Percentiles rank a stretch among this genome's conserved stretches.
phyloP scores from a whole-genome alignment of 1,140 invertebrate genomes.

The Listronotus bonariensis region DNA sequence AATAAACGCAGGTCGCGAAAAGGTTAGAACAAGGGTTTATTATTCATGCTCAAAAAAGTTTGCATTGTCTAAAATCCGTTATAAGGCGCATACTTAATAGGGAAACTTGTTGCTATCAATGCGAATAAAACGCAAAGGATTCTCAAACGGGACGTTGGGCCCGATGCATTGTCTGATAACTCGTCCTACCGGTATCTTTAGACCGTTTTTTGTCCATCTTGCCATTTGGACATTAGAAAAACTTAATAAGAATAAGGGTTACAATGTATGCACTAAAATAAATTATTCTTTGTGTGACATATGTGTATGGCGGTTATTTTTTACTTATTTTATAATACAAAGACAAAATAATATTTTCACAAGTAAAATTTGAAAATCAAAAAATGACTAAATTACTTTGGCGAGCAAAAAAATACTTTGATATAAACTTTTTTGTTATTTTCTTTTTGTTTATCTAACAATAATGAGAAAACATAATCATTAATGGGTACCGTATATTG shows the following conservation, averaged over 20 bases:
- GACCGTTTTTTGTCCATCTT: slow-evolving; percentile 35
- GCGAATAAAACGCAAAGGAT: slow-evolving; percentile 39
- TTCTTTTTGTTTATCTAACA: too few relatives aligned
- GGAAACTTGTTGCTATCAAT: slow-evolving; percentile 38
- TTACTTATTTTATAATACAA: background rate
- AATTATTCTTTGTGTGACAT: slow-evolving; percentile 4
- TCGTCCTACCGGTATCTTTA: slow-evolving; percentile 39
- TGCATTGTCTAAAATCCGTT: slow-evolving; percentile 43
- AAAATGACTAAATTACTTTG: too few relatives aligned
- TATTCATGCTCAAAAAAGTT: slow-evolving; percentile 24
- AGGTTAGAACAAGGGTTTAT: slow-evolving; percentile 19
- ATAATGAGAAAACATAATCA: too few relatives aligned
- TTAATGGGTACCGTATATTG: too few relatives aligned
- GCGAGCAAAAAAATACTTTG: too few relatives aligned
- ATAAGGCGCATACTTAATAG: slow-evolving; percentile 34
- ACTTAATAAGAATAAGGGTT: slow-evolving; percentile 20
- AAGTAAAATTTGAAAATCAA: too few relatives aligned
- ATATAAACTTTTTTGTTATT: too few relatives aligned
- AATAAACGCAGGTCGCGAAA: slow-evolving; percentile 19
- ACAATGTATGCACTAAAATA: slow-evolving; percentile 15
- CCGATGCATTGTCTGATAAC: slow-evolving; percentile 34
- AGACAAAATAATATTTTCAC: too few relatives aligned
- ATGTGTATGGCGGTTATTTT: slow-evolving; percentile 1
- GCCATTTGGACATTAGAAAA: slow-evolving; percentile 44
- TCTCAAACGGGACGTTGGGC: slow-evolving; percentile 38